Percentiles rank a stretch among this genome's conserved stretches.
phyloP scores from a whole-genome alignment of 2,113 vertebrate genomes.

The Axis porcinus region DNA sequence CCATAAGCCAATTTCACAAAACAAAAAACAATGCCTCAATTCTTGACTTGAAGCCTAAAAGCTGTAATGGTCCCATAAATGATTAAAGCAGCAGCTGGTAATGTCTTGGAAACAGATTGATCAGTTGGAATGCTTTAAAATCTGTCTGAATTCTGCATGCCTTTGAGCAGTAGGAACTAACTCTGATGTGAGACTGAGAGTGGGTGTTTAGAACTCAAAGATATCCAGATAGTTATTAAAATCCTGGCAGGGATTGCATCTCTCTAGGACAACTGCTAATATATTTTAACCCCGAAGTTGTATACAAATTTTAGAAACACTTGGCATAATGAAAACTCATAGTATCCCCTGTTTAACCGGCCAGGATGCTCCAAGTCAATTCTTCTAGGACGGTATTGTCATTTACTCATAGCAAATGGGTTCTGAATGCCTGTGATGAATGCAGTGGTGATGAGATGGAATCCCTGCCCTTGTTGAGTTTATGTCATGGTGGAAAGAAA shows the following conservation, averaged over 20 bases:
- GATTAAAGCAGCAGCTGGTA: conserved; percentile 68
- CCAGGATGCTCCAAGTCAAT: background rate
- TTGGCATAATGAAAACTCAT: background rate
- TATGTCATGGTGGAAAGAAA: background rate
- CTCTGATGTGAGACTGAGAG: background rate
- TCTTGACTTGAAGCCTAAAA: conserved; percentile 55
- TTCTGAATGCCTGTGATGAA: background rate
- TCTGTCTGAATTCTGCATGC: conserved; percentile 33
- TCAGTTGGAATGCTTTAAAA: conserved; percentile 60
- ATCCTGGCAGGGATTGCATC: background rate
- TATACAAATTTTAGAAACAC: background rate
- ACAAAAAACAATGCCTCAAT: conserved; percentile 42
- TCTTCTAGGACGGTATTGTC: background rate
- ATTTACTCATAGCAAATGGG: background rate
- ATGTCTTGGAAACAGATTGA: conserved; percentile 66
- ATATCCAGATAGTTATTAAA: conserved; percentile 32
- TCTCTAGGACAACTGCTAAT: background rate
- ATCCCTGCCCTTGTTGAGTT: background rate
- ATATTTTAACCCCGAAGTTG: background rate
- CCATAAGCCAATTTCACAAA: conserved; percentile 37
- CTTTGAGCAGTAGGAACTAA: conserved; percentile 43
- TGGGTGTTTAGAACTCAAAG: background rate
- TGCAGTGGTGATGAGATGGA: background rate
- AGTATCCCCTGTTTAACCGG: background rate
- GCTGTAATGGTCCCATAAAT: conserved; percentile 52